Percentiles rank a stretch among this genome's conserved stretches.
Conservation (phyloP, 2,888 invertebrate genomes). For the Erebia epiphron region DNA sequence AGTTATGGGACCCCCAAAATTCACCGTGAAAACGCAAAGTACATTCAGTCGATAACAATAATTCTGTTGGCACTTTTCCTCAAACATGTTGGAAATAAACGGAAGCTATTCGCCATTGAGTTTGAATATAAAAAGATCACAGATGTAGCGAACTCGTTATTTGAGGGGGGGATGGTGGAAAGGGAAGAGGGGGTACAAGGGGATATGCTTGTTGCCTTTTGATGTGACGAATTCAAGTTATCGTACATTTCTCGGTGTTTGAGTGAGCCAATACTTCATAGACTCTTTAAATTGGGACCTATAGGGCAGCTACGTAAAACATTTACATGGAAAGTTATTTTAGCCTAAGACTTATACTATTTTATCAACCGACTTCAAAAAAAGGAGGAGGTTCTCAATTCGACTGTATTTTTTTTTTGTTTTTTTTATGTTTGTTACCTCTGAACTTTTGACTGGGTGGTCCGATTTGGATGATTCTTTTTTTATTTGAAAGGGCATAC, state of each 20-base stretch:
- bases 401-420: no score
- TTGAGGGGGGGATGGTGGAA: neutral
- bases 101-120: conserved; percentile 6
- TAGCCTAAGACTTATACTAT: neutral
- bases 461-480: no score
- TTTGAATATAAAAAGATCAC: conserved; percentile 18
- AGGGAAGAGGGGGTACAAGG: neutral
- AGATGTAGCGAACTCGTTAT: conserved; percentile 17
- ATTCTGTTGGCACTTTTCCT: conserved; percentile 26
- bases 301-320: neutral
- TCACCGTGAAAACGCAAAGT: conserved; percentile 3
- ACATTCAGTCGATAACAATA: conserved; percentile 25
- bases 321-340: neutral
- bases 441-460: no score
- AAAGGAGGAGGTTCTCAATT: no score
- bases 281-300: neutral
- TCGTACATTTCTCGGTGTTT: neutral
- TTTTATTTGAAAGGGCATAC: no score
- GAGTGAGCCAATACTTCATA: neutral
- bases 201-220: conserved; percentile 20
- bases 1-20: no score
- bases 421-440: no score
- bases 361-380: no score
- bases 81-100: conserved; percentile 18
- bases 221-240: conserved; percentile 3